Evolutionary conservation across 2,113 vertebrate genomes (phyloP).

Genomic region (Chloroceryle aenea): DNA sequence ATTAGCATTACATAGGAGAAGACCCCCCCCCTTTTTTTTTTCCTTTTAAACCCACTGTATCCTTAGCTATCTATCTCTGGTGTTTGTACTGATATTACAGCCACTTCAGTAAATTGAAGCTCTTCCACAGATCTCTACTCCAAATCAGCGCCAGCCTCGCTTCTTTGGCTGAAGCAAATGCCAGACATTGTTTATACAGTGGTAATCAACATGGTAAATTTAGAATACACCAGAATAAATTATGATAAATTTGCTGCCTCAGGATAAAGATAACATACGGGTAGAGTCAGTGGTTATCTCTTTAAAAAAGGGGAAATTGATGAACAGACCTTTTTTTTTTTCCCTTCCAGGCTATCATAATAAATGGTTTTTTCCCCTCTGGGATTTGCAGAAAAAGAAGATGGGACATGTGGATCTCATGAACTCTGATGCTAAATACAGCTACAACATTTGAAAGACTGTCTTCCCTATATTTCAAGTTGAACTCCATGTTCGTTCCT

Average conservation of each 20-base stretch:
- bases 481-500: slow-evolving; percentile 9
- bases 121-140: slow-evolving; percentile 71
- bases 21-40: slow-evolving; percentile 4
- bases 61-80: slow-evolving; percentile 70
- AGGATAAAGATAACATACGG: slow-evolving; percentile 80
- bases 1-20: slow-evolving; percentile 74
- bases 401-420: slow-evolving; percentile 74
- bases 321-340: slow-evolving; percentile 69
- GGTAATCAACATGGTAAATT: slow-evolving; percentile 86
- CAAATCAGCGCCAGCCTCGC: slow-evolving; percentile 67
- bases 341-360: slow-evolving; percentile 62
- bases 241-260: slow-evolving; percentile 84
- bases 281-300: slow-evolving; percentile 75
- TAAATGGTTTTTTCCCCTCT: slow-evolving; percentile 43
- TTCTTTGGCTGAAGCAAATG: slow-evolving; percentile 64
- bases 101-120: slow-evolving; percentile 73
- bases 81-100: slow-evolving; percentile 74
- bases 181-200: slow-evolving; percentile 83
- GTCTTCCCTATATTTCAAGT: slow-evolving; percentile 45
- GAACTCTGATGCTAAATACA: slow-evolving; percentile 72
- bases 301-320: slow-evolving; percentile 73
- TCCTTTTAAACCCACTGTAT: slow-evolving; percentile 41
- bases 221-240: slow-evolving; percentile 85
- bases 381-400: slow-evolving; percentile 65
- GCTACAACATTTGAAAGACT: slow-evolving; percentile 52